phyloP scores from a whole-genome alignment of 2,888 invertebrate species.

The Beris chalybata region DNA sequence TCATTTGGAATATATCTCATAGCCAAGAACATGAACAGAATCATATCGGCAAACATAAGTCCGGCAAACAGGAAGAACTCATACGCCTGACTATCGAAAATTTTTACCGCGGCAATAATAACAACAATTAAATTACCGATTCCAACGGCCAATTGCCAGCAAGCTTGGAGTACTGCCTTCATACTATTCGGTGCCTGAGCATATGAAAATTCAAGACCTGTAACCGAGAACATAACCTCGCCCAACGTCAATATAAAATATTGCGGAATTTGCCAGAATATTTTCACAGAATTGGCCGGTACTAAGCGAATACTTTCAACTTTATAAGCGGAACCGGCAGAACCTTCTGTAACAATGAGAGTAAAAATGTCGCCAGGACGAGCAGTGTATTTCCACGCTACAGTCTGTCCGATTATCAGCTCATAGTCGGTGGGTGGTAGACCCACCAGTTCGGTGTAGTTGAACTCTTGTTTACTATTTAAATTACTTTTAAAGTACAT shows the following conservation, averaged over 20 bases:
- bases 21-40: constrained; percentile 80
- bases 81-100: constrained; percentile 76
- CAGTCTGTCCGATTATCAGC: neutral
- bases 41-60: constrained; percentile 81
- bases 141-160: constrained; percentile 92
- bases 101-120: constrained; percentile 76
- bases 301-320: neutral
- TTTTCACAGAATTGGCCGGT: constrained; percentile 57
- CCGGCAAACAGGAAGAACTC: constrained; percentile 90
- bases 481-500: constrained; percentile 3
- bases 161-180: constrained; percentile 92
- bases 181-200: constrained; percentile 73
- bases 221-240: constrained; percentile 68
- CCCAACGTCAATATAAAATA: constrained; percentile 68
- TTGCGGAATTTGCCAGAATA: constrained; percentile 68
- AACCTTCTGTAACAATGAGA: neutral
- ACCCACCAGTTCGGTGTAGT: neutral
- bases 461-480: constrained; percentile 7
- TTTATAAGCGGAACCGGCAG: neutral
- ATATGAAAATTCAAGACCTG: constrained; percentile 72
- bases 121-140: constrained; percentile 93
- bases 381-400: constrained; percentile 3
- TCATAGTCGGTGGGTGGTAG: constrained; percentile 1
- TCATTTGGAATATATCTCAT: constrained; percentile 66
- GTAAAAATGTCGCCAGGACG: constrained; percentile 4